phyloP scores from a whole-genome alignment of 2,113 vertebrate species.

The Otis tarda region DNA sequence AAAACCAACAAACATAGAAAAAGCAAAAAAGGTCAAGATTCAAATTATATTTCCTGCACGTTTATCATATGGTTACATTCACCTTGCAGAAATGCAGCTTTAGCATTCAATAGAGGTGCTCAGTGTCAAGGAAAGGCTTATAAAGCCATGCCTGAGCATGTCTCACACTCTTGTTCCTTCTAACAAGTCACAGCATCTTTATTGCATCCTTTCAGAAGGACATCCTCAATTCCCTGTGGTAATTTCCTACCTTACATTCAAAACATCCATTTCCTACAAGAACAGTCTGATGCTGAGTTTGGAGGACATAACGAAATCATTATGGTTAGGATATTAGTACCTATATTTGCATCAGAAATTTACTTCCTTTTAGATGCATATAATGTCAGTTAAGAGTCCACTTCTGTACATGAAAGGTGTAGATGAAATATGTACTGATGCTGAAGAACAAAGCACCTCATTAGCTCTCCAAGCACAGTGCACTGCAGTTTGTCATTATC shows the following conservation, averaged over 20 bases:
- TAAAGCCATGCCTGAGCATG: background rate
- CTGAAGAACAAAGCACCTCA: slow-evolving; percentile 60
- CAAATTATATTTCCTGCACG: background rate
- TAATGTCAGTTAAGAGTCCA: background rate
- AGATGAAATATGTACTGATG: background rate
- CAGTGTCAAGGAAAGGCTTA: background rate
- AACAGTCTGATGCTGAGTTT: background rate
- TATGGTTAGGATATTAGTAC: background rate
- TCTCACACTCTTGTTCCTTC: background rate
- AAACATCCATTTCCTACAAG: background rate
- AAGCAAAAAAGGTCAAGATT: background rate
- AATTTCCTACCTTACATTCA: background rate
- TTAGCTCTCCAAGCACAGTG: slow-evolving; percentile 61
- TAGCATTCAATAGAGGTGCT: background rate
- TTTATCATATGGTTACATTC: background rate
- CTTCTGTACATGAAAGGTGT: background rate
- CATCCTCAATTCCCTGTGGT: background rate
- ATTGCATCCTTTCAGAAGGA: background rate
- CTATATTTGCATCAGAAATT: background rate
- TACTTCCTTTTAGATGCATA: background rate
- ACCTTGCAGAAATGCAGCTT: background rate
- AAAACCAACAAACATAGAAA: background rate
- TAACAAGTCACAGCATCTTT: background rate
- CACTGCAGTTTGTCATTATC: slow-evolving; percentile 57
- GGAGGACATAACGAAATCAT: background rate